These are phyloP conservation scores for Spermophilus dauricus DNA, from an alignment of 2,113 vertebrate genomes.

Conservation along the genomic window DNA sequence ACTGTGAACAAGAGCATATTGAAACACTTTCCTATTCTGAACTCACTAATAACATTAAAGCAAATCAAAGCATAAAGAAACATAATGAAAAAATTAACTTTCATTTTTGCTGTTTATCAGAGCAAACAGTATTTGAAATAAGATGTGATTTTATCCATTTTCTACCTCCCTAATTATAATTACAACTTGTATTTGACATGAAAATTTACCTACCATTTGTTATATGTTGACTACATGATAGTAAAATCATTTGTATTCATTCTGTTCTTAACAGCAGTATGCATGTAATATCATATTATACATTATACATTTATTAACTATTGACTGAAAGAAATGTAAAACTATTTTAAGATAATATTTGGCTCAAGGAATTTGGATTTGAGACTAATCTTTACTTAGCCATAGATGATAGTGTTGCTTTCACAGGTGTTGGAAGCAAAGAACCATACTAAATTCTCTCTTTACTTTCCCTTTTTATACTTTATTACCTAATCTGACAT, in stretches of 20 bases:
- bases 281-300: neutral
- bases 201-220: neutral
- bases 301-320: constrained; percentile 26
- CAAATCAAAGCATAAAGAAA: neutral
- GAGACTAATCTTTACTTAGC: neutral
- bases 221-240: neutral
- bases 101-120: constrained; percentile 6
- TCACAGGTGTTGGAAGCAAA: neutral
- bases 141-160: neutral
- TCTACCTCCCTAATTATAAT: neutral
- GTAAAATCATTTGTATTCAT: neutral
- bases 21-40: neutral
- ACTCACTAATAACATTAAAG: neutral
- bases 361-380: constrained; percentile 13
- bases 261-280: neutral
- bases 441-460: neutral
- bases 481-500: neutral
- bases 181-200: neutral
- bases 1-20: neutral
- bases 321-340: constrained; percentile 46
- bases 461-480: neutral
- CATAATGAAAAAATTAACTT: neutral
- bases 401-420: neutral
- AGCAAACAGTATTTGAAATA: neutral
- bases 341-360: neutral